phyloP scores from a whole-genome alignment of 2,888 invertebrate species.

The Entomobrya proxima region DNA sequence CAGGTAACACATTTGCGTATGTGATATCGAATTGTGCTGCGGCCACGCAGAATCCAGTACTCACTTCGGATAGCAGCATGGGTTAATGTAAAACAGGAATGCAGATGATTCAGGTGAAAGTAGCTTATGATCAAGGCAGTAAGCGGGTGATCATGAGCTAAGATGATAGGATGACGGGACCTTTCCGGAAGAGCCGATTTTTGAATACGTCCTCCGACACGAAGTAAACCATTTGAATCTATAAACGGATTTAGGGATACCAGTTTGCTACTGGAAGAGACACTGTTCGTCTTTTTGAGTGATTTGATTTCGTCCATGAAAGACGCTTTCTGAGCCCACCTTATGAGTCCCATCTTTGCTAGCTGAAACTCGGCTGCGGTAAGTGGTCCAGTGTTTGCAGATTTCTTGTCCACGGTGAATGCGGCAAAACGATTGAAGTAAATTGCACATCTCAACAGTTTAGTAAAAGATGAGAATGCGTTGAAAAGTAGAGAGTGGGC shows the following conservation, averaged over 20 bases:
- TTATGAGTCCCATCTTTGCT: no score
- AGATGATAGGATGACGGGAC: not conserved
- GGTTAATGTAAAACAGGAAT: not conserved
- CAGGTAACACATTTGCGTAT: slow-evolving; percentile 68
- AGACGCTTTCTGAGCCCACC: not conserved
- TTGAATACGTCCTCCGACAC: not conserved
- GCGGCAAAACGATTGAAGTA: no score
- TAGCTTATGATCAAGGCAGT: not conserved
- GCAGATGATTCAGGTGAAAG: not conserved
- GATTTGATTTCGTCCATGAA: not conserved
- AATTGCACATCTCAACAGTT: no score
- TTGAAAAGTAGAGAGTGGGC: no score
- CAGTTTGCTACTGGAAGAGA: not conserved
- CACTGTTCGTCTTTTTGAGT: not conserved
- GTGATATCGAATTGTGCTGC: not conserved
- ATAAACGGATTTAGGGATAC: not conserved
- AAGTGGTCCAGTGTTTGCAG: no score
- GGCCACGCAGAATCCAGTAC: slow-evolving; percentile 38
- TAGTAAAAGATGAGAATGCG: no score
- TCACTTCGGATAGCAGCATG: not conserved
- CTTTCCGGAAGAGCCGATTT: not conserved
- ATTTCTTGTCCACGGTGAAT: no score
- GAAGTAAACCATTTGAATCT: not conserved
- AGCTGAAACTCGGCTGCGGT: no score
- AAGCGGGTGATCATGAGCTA: not conserved